Evolutionary conservation across 1,140 invertebrate genomes (phyloP).

Genomic region (Hycleus phaleratus): DNA sequence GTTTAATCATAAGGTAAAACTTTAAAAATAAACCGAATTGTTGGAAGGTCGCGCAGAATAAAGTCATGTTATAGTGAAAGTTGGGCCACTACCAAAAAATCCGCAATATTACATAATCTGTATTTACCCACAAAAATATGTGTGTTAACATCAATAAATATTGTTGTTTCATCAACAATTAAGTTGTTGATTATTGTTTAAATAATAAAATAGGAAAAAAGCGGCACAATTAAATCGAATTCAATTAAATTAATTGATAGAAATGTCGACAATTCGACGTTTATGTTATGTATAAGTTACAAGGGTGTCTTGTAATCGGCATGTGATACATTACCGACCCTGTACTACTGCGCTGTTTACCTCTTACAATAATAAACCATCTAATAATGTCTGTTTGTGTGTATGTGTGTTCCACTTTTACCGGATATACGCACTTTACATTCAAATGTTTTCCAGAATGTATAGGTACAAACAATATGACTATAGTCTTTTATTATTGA

Average conservation of each 20-base stretch:
- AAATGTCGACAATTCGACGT: not conserved
- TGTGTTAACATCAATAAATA: too few relatives aligned
- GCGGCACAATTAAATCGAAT: too few relatives aligned
- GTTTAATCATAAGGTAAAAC: too few relatives aligned
- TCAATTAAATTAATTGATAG: not conserved
- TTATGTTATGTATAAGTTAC: conserved; percentile 12
- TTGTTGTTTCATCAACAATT: too few relatives aligned
- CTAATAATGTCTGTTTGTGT: not conserved
- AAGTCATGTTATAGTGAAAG: conserved; percentile 11
- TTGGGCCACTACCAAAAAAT: conserved; percentile 10
- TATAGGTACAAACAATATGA: too few relatives aligned
- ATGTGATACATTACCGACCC: conserved; percentile 15
- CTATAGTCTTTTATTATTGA: too few relatives aligned
- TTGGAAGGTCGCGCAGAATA: not conserved
- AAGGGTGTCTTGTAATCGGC: conserved; percentile 6
- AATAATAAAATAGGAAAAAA: too few relatives aligned
- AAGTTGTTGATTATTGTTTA: too few relatives aligned
- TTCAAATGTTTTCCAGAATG: conserved; percentile 7
- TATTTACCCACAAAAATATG: too few relatives aligned
- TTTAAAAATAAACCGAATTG: not conserved
- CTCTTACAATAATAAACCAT: conserved; percentile 7
- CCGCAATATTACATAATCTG: conserved; percentile 8
- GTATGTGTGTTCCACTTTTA: conserved; percentile 10
- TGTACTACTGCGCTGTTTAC: conserved; percentile 16
- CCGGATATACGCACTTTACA: conserved; percentile 17